These are phyloP conservation scores for Egretta garzetta DNA, from an alignment of 2,113 vertebrate genomes.

Conservation along the genomic window DNA sequence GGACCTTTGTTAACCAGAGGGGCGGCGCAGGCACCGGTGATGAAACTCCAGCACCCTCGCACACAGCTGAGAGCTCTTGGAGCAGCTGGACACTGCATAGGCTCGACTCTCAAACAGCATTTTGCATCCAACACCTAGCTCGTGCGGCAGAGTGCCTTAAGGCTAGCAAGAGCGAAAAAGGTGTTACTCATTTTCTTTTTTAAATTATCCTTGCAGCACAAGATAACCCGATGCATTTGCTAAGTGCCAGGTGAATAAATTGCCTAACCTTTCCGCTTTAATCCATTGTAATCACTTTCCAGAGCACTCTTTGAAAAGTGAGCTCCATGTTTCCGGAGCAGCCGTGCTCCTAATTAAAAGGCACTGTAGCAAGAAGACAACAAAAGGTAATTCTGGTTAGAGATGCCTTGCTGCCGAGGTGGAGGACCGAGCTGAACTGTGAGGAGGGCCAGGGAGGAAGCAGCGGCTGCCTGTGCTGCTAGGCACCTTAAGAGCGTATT, in stretches of 20 bases:
- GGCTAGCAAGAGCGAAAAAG: neutral
- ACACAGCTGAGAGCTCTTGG: neutral
- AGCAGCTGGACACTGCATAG: neutral
- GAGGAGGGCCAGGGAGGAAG: neutral
- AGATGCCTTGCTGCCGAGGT: slow-evolving; percentile 2
- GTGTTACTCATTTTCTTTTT: neutral
- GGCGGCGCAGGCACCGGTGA: fast-evolving
- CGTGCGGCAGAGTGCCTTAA: neutral
- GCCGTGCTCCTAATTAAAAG: slow-evolving; percentile 72
- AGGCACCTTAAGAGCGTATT: slow-evolving; percentile 4
- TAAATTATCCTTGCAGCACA: neutral
- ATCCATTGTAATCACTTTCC: slow-evolving; percentile 62
- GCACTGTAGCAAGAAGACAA: slow-evolving; percentile 53
- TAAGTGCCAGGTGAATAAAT: slow-evolving; percentile 33
- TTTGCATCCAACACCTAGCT: neutral
- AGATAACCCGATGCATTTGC: neutral
- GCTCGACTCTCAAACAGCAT: neutral
- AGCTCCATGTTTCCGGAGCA: slow-evolving; percentile 44
- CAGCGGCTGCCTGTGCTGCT: neutral
- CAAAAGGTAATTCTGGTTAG: slow-evolving; percentile 9
- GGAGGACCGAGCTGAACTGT: neutral
- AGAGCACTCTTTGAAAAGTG: slow-evolving; percentile 44
- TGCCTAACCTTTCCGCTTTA: slow-evolving; percentile 57
- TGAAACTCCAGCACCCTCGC: neutral
- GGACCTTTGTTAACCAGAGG: neutral